Conservation (phyloP, 2,113 vertebrate genomes). For the Phocoena phocoena region DNA sequence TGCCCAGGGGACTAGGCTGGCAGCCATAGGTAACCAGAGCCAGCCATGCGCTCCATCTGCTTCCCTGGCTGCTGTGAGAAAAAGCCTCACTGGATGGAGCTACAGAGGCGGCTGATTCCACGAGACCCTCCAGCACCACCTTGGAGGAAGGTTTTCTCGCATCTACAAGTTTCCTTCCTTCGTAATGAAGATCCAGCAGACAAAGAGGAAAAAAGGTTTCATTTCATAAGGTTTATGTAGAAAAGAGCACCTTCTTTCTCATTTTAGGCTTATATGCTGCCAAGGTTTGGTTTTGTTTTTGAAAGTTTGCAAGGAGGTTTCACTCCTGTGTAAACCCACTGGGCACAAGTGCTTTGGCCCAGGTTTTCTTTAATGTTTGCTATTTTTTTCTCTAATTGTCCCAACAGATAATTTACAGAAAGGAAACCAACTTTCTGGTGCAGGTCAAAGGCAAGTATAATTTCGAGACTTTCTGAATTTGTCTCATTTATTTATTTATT, state of each 20-base stretch:
- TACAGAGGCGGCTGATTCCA: neutral
- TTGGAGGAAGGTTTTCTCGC: neutral
- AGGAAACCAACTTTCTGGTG: neutral
- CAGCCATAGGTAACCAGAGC: slow-evolving; percentile 40
- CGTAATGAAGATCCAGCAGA: neutral
- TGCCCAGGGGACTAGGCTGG: slow-evolving; percentile 40
- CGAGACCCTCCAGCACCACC: neutral
- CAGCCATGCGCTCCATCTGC: neutral
- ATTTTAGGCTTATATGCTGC: slow-evolving; percentile 17
- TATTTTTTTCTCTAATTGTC: slow-evolving; percentile 24
- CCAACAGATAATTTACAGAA: neutral
- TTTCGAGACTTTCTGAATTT: neutral
- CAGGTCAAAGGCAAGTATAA: neutral
- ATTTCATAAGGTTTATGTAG: neutral
- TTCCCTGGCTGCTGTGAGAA: neutral
- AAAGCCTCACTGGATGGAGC: neutral
- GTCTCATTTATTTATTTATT: neutral
- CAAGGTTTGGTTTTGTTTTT: slow-evolving; percentile 26
- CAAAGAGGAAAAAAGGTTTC: neutral
- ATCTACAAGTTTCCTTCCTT: neutral
- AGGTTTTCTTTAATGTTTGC: neutral
- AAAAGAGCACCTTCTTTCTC: slow-evolving; percentile 18
- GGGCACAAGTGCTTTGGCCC: neutral
- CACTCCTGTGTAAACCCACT: neutral
- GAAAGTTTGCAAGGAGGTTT: neutral